Base-by-base conservation (phyloP, 2,797 vertebrate genomes). In the Girardinus metallicus region DNA sequence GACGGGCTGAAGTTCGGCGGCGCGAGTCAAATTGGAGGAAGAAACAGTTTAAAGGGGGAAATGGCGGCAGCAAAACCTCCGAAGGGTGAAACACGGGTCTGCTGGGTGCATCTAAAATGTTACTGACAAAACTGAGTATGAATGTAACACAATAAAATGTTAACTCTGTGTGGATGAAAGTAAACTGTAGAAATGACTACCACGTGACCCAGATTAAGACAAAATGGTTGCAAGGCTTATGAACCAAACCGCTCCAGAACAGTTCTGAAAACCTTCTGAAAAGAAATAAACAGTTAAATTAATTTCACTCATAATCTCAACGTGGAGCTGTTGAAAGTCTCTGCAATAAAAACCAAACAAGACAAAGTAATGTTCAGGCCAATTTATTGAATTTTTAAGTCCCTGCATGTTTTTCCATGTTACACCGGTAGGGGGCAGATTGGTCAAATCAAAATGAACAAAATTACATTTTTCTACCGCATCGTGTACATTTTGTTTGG, bases 311-410 rank as follows among this genome's bases (percentile, higher is more conserved):
- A 36, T 21, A 36, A 36, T 64, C 34, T 66, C 62, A 39, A 5
- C 0, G 15, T 34, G 15, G 15, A 34, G 13, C 6, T 2, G 1
- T 23, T 36, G 23, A 11, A 66, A 66, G 9, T 64, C 4, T 64
- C 4, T 6, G 44, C 15, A 7, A 80, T 5, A 41, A 68, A 78
- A 2, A 78, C 2, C n/a, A 6, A 49, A 47, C 7, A 18, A 10
- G 71, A 73, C 71, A 78, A 26, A 3, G 5, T 86, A 2, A 80
- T 89, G 94, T 94, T 91, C 71, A 86, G 77, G 84, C 86, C 82
- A 93, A 88, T 94, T 95, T 94, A 94, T 94, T 95, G 73, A 90
- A 72, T 91, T 92, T 85, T 64, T 51, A 76, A 83, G 83, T 78
- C 78, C 87, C 85, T 91, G 92, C 83, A 80, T 83, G 87, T 89